phyloP scores from a whole-genome alignment of 2,797 vertebrate genomes.

The Chelidonichthys spinosus region DNA sequence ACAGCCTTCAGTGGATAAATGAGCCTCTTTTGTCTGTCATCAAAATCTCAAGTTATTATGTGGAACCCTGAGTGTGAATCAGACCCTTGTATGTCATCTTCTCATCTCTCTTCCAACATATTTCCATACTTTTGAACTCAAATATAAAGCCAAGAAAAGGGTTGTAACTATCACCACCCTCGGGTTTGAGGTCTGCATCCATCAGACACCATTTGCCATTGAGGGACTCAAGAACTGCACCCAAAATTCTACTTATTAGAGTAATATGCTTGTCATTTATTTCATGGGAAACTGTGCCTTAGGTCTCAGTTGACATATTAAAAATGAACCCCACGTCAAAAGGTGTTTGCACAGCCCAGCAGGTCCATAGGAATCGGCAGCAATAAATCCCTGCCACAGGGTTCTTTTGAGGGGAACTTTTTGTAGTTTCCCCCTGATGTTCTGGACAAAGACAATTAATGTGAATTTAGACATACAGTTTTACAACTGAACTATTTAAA shows the following conservation, averaged over 20 bases:
- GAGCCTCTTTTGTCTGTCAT: constrained; percentile 3
- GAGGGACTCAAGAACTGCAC: constrained; percentile 28
- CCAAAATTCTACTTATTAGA: constrained; percentile 14
- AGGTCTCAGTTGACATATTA: constrained; percentile 67
- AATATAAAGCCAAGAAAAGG: constrained; percentile 4
- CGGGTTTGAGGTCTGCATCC: not conserved
- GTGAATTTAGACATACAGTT: constrained; percentile 19
- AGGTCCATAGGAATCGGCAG: constrained; percentile 64
- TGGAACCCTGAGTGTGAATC: constrained; percentile 7
- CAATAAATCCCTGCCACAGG: constrained; percentile 71
- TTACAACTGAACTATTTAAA: constrained; percentile 1
- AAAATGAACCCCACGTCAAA: constrained; percentile 72
- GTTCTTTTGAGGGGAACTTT: constrained; percentile 50
- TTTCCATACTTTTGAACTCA: not conserved
- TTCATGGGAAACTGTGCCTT: constrained; percentile 55
- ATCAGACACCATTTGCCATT: constrained; percentile 42
- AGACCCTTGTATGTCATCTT: not conserved
- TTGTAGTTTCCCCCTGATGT: constrained; percentile 41
- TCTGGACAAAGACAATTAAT: constrained; percentile 32
- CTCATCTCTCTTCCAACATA: not conserved
- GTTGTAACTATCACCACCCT: not conserved
- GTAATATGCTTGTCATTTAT: constrained; percentile 51
- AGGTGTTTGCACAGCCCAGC: constrained; percentile 77
- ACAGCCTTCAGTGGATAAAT: constrained; percentile 19
- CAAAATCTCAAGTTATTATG: not conserved